Base-by-base conservation (phyloP, 2,797 vertebrate species). In the Pempheris klunzingeri region DNA sequence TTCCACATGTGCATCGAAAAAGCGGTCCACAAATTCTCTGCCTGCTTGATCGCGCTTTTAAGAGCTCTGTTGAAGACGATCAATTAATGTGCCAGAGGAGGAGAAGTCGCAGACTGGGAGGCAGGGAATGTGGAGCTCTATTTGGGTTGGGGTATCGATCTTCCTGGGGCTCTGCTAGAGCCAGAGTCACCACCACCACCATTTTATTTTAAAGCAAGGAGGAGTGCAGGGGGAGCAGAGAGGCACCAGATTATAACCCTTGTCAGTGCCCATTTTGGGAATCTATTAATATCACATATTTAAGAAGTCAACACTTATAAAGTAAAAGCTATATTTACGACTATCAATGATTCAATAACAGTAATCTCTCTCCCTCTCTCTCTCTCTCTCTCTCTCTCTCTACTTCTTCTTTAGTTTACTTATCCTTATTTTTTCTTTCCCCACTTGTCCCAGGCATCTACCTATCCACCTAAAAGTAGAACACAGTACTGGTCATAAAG, bases 261-360 rank as follows among this genome's bases (percentile, higher is more conserved):
- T 41, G 30, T 74, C 62, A 52, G 17, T 71, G 47, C 17, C 62
- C 52, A 61, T 71, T 80, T 83, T 75, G n/a, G 57, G 53, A 80
- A 67, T 81, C 74, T 79, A 71, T 81, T 74, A 58, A 82, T 84
- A 74, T 60, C 60, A 53, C 52, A 15, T 61, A 61, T 76, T 73
- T 54, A 26, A 71, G 28, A 74, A 59, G 77, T 47, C 8, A 1
- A 71, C 41, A 26, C 62, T 59, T 43, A 6, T 6, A 11, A 38
- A 82, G 22, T 60, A 15, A 34, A 68, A 66, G 15, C 30, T 71
- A 30, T n/a, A n/a, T n/a, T n/a, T n/a, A n/a, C n/a, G n/a, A n/a
- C n/a, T n/a, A n/a, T n/a, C n/a, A n/a, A n/a, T n/a, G n/a, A n/a
- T n/a, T n/a, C n/a, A n/a, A n/a, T n/a, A n/a, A n/a, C 28, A n/a